Evolutionary conservation across 2,888 invertebrate species (phyloP).

Genomic region (Drosophila longiperda): DNA sequence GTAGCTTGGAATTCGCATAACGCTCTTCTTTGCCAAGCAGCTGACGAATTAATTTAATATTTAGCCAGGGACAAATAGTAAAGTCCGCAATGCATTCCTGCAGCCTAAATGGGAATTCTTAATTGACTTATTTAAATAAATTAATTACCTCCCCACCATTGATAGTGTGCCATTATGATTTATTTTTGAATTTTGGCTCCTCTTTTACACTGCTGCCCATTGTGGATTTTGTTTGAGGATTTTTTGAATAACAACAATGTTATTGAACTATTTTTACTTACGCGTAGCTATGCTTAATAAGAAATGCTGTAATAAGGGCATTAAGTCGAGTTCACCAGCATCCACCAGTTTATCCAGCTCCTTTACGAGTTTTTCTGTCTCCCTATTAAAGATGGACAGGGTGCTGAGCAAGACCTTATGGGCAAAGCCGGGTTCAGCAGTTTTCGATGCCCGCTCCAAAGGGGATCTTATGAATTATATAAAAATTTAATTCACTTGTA

Average conservation of each 20-base stretch:
- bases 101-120: neutral
- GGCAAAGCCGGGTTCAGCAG: constrained; percentile 75
- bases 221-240: constrained; percentile 36
- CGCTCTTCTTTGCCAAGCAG: constrained; percentile 15
- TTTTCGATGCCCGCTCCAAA: constrained; percentile 75
- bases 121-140: neutral
- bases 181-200: constrained; percentile 22
- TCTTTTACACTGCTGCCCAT: constrained; percentile 38
- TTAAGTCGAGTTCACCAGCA: constrained; percentile 51
- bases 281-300: constrained; percentile 67
- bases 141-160: neutral
- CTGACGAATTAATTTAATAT: constrained; percentile 2
- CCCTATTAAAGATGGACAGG: constrained; percentile 74
- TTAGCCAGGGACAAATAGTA: constrained; percentile 8
- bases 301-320: constrained; percentile 41
- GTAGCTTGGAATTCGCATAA: neutral
- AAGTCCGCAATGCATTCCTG: constrained; percentile 5
- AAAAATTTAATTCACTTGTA: neutral
- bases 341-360: constrained; percentile 48
- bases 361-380: constrained; percentile 52
- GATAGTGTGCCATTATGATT: neutral
- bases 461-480: constrained; percentile 46
- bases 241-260: neutral
- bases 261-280: constrained; percentile 42
- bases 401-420: constrained; percentile 75